phyloP scores from a whole-genome alignment of 2,888 invertebrate species.

The Pharmacophagus antenor region DNA sequence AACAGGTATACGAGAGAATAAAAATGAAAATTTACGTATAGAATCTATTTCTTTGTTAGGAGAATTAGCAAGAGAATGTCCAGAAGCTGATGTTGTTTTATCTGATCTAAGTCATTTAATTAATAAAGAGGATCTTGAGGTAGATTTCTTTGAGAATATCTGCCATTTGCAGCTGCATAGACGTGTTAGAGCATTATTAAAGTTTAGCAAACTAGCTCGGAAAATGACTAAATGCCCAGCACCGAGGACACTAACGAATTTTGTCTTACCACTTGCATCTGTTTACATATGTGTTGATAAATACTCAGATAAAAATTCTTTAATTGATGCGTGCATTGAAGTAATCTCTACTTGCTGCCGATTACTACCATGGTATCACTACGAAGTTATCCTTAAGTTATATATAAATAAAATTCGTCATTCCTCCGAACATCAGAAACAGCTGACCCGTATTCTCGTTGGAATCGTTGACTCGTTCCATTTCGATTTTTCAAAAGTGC shows the following conservation, averaged over 20 bases:
- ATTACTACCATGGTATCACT: conserved; percentile 93
- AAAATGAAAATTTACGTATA: conserved; percentile 86
- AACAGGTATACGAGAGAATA: conserved; percentile 85
- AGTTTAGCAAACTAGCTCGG: conserved; percentile 85
- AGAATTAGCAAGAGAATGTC: conserved; percentile 86
- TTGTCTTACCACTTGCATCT: conserved; percentile 91
- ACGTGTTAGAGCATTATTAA: conserved; percentile 89
- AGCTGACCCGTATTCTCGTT: conserved; percentile 87
- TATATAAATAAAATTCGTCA: conserved; percentile 89
- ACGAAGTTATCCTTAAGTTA: conserved; percentile 89
- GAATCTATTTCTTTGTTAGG: conserved; percentile 91
- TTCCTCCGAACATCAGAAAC: conserved; percentile 89
- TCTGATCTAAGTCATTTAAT: conserved; percentile 85
- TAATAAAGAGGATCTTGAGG: conserved; percentile 88
- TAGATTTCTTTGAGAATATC: conserved; percentile 97
- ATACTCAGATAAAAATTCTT: conserved; percentile 87
- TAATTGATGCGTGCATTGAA: conserved; percentile 93
- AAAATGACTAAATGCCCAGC: conserved; percentile 82
- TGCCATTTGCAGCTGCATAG: conserved; percentile 93
- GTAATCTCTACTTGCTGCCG: conserved; percentile 88
- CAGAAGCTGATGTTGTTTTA: conserved; percentile 85
- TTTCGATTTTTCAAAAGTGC: conserved; percentile 88
- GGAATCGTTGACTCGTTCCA: conserved; percentile 94
- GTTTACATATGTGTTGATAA: conserved; percentile 89
- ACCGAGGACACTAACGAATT: conserved; percentile 88